These are phyloP conservation scores for Protobothrops mucrosquamatus DNA, from an alignment of 2,113 vertebrate species.

Conservation along the genomic window DNA sequence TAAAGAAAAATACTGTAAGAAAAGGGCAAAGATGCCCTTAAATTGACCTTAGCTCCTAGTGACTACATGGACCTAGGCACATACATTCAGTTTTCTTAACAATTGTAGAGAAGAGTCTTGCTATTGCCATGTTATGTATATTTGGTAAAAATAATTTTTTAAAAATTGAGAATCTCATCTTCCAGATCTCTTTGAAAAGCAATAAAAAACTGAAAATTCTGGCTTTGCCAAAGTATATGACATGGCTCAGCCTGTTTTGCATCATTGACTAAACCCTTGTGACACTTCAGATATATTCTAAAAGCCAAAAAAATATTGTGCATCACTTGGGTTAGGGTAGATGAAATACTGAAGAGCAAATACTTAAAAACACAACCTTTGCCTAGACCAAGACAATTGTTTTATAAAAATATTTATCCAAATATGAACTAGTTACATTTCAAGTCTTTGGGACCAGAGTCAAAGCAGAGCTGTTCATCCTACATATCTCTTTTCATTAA, in stretches of 20 bases:
- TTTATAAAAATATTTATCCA: background rate
- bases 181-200: background rate
- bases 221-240: background rate
- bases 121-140: background rate
- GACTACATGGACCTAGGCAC: background rate
- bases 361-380: background rate
- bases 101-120: background rate
- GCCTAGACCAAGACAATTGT: background rate
- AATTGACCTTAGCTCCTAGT: background rate
- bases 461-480: background rate
- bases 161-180: background rate
- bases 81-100: background rate
- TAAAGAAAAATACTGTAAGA: too few relatives aligned
- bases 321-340: background rate
- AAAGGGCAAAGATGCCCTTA: background rate
- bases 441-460: background rate
- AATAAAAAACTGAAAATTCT: background rate
- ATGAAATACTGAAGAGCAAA: background rate
- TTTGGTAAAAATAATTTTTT: background rate
- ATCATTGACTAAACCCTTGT: background rate
- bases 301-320: background rate
- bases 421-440: background rate
- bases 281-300: background rate
- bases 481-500: conserved; percentile 29
- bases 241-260: background rate